These are phyloP conservation scores for Babyrousa celebensis DNA, from an alignment of 2,797 vertebrate genomes.

Conservation along the genomic window DNA sequence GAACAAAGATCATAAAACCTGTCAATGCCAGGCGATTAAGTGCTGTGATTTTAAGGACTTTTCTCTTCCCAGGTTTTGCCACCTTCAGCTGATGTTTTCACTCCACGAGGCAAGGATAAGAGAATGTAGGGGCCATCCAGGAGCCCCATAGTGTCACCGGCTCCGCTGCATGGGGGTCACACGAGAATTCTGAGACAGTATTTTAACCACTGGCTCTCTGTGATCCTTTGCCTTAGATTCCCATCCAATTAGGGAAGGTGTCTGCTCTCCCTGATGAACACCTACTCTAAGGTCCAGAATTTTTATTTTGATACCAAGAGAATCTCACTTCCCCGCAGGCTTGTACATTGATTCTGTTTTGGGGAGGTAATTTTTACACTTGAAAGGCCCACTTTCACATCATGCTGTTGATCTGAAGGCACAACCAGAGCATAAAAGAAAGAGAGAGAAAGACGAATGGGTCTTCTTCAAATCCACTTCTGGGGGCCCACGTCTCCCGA, in stretches of 20 bases:
- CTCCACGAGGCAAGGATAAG: not conserved
- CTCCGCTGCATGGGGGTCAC: rapidly evolving
- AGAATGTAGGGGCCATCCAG: too few species aligned
- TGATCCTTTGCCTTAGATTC: not conserved
- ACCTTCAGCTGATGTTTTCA: not conserved
- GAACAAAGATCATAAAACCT: not conserved
- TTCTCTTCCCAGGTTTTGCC: not conserved
- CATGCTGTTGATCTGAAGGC: not conserved
- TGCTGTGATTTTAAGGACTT: not conserved
- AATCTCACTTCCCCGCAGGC: not conserved
- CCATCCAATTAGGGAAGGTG: not conserved
- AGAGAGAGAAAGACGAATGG: not conserved
- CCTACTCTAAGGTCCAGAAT: not conserved
- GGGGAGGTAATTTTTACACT: not conserved
- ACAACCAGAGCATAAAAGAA: not conserved
- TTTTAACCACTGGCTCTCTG: not conserved
- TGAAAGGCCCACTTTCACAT: not conserved
- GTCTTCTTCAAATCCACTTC: not conserved
- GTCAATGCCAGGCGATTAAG: not conserved
- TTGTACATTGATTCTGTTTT: not conserved
- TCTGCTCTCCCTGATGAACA: not conserved
- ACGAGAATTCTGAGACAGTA: not conserved
- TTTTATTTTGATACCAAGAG: not conserved
- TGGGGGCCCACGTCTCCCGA: not conserved
- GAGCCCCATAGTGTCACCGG: not conserved